Base-by-base conservation (phyloP, 2,888 invertebrate genomes). In the Xanthia icteritia region DNA sequence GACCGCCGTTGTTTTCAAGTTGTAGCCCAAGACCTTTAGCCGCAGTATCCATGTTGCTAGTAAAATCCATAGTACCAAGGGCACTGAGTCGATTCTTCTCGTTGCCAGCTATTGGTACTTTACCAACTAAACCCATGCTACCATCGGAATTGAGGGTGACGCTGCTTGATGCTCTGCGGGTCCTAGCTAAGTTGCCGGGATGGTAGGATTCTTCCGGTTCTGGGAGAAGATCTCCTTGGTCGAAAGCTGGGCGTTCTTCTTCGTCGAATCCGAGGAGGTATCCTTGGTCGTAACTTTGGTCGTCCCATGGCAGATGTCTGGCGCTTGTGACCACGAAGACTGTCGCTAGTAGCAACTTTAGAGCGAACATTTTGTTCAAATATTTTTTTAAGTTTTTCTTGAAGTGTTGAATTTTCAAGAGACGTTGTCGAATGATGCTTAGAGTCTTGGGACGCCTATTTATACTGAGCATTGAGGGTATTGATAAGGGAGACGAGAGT, bases 61-160 rank as follows among this genome's bases (percentile, higher is more conserved):
- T 74, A 0, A 85, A 36, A 13, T 56, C 60, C 5, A 81, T 0
- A 56, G 70, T 56, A 0, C 86, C 83, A 2, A 82, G 13, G 11
- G 76, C 83, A 20, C 68, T 86, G 39, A 87, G 65, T 42, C 20
- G 39, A 42, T 85, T 85, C 17, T 68, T 85, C 15, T 82, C 79
- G 1, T 58, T 39, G 5, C 15, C 0, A 63, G 36, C 42, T 36
- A 87, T 31, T 20, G 87, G 85, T 8, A 87, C 20, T 63, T 58
- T 67, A 5, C 58, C 82, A 15, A 54, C 9, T n/a, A 78, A 31
- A 36, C 70, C 83, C 13, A 78, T 3, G 15, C 67, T 75, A 0
- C 78, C 87, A 5, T 85, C 82, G 9, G 87, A 75, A 8, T 87
- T 68, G 0, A 87, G 66, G 13, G 75, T 69, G 3, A 77, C 58